Evolutionary conservation across 92 coral and sea anemone species (phyloP), one percentile per base, ranked within the genome.

Genomic region (Muricea muricata): DNA sequence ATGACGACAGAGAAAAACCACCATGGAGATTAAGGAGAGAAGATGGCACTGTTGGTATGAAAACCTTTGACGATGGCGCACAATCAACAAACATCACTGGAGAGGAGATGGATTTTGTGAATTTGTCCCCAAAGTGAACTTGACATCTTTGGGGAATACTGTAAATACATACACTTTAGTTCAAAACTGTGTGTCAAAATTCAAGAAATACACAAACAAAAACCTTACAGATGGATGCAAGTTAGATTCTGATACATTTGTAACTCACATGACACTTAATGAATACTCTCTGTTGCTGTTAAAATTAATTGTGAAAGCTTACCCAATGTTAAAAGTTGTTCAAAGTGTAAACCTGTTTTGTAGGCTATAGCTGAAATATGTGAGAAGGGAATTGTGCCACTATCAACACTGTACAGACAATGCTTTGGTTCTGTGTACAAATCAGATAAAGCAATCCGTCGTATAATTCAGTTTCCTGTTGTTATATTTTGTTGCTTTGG

Each of bases 361-460:
- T 24, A 33, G 17, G 52, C 77, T 24, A 67, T 67, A 55, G 29
- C 32, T 7, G 72, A 50, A 34, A 71, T 71, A 54, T 23, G 48
- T 9, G 50, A 55, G 35, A 83, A 54, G 66, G 87, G 81, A 56
- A 55, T 83, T 70, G 87, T 71, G 5, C 70, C 87, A 37, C 28
- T 71, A 41, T 75, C 80, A 54, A 8, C 54, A 72, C 11, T 83
- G 14, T 83, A 83, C 80, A 83, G 20, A 69, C 63, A 83, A n/a
- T 66, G 66, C 55, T 83, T 83, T 50, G 23, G 79, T 21, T 34
- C 71, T 48, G 72, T 26, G 75, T 71, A 83, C 30, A 32, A 83
- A 55, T 83, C 73, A 7, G 87, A 83, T 21, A 83, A 83, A 66
- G 87, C 87, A 7, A 24, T 83, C 48, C 70, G 87, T 3, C 70